A percentile compares a stretch with the other conserved stretches of the same genome.
These are phyloP conservation scores for Gymnosoma rotundatum DNA, from an alignment of 2,888 invertebrate genomes.

Conservation along the genomic window DNA sequence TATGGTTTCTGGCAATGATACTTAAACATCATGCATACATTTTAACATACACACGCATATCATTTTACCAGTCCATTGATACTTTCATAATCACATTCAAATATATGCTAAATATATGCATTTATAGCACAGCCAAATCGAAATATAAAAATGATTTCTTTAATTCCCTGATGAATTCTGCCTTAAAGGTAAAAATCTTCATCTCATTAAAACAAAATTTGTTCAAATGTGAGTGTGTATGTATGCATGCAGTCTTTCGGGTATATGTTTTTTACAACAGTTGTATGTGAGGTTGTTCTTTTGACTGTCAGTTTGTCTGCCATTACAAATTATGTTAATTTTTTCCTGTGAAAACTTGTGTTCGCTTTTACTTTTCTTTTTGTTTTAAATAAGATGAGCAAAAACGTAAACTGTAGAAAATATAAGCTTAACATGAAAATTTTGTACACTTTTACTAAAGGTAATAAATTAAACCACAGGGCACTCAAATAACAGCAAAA, in stretches of 20 bases:
- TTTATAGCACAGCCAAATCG: slow-evolving; percentile 25
- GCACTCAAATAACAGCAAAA: slow-evolving; percentile 58
- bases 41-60: slow-evolving; percentile 21
- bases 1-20: no score
- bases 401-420: slow-evolving; percentile 14
- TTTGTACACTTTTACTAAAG: slow-evolving; percentile 72
- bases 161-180: slow-evolving; percentile 47
- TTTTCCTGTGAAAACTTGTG: slow-evolving; percentile 37
- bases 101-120: background rate
- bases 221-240: background rate
- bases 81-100: background rate
- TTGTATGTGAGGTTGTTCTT: slow-evolving; percentile 23
- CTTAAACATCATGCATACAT: slow-evolving; percentile 55
- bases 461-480: slow-evolving; percentile 71
- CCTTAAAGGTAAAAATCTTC: slow-evolving; percentile 52
- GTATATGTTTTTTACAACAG: slow-evolving; percentile 4
- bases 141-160: slow-evolving; percentile 53
- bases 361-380: background rate
- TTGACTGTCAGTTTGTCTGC: slow-evolving; percentile 40
- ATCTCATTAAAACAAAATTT: slow-evolving; percentile 54
- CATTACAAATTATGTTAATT: slow-evolving; percentile 70
- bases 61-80: background rate
- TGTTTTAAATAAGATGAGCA: slow-evolving; percentile 47
- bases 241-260: background rate
- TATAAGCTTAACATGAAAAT: slow-evolving; percentile 77